These are phyloP conservation scores for Gallirallus australis DNA, from an alignment of 2,797 vertebrate genomes.

Conservation along the genomic window DNA sequence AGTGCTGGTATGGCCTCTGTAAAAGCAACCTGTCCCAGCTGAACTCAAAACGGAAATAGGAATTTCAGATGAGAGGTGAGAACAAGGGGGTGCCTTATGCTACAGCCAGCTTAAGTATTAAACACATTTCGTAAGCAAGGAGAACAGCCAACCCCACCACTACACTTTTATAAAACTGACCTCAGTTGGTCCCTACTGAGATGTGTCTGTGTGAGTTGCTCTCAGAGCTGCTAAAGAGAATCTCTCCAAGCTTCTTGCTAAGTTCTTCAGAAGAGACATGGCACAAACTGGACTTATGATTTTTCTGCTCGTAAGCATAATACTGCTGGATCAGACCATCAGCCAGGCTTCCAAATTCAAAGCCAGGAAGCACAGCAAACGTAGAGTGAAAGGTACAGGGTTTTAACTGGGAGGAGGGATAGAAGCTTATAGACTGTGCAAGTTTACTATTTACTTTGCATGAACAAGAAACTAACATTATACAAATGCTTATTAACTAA, in stretches of 20 bases:
- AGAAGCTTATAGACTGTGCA: background rate
- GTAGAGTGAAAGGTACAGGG: slow-evolving; percentile 86
- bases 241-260: background rate
- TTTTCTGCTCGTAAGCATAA: slow-evolving; percentile 83
- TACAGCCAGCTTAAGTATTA: slow-evolving; percentile 73
- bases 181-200: slow-evolving; percentile 75
- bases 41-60: slow-evolving; percentile 21
- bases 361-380: slow-evolving; percentile 84
- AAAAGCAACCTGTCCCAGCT: slow-evolving; percentile 10
- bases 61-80: slow-evolving; percentile 17
- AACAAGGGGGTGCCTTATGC: slow-evolving; percentile 87
- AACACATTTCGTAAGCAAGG: slow-evolving; percentile 77
- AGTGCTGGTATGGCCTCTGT: background rate
- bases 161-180: slow-evolving; percentile 75
- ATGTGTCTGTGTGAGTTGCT: slow-evolving; percentile 39
- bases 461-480: background rate
- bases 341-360: slow-evolving; percentile 82
- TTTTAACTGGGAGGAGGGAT: background rate
- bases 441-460: background rate
- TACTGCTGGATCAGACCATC: slow-evolving; percentile 82
- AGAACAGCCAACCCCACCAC: slow-evolving; percentile 77
- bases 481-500: background rate
- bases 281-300: slow-evolving; percentile 80
- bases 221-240: slow-evolving; percentile 33
- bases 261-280: slow-evolving; percentile 80